Conservation (phyloP, 2,888 invertebrate genomes). For the Agrochola circellaris region DNA sequence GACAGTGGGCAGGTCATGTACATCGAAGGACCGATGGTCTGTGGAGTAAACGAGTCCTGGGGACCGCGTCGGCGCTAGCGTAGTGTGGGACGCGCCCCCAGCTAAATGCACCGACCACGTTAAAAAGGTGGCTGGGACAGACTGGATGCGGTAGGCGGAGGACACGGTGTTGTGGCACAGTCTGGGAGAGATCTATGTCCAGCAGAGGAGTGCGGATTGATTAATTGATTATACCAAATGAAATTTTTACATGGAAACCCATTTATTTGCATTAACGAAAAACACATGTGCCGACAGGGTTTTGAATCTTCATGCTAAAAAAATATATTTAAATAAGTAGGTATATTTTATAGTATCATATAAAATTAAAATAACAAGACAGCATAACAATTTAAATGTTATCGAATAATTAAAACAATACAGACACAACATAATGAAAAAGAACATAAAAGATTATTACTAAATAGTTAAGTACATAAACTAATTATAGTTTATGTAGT, state of each 20-base stretch:
- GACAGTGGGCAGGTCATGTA: neutral
- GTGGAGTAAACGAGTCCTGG: neutral
- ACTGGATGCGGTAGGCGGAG: neutral
- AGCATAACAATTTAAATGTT: slow-evolving; percentile 10
- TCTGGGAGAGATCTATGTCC: neutral
- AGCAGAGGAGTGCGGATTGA: neutral
- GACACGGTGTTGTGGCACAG: neutral
- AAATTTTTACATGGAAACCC: neutral
- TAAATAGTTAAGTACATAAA: slow-evolving; percentile 5
- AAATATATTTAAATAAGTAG: neutral
- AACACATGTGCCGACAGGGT: neutral
- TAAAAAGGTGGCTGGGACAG: neutral
- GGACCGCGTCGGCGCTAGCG: neutral
- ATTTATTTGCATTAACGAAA: neutral
- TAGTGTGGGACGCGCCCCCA: neutral
- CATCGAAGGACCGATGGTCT: neutral
- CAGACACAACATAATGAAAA: slow-evolving; percentile 3
- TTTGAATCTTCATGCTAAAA: neutral
- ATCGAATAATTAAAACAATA: slow-evolving; percentile 1
- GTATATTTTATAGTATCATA: neutral
- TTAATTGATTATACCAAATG: neutral
- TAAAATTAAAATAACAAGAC: neutral
- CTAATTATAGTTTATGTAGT: too few species aligned
- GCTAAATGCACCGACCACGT: neutral
- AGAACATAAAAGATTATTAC: slow-evolving; percentile 9